Conservation (phyloP, 2,113 vertebrate genomes). For the Cygnus buccinator region DNA sequence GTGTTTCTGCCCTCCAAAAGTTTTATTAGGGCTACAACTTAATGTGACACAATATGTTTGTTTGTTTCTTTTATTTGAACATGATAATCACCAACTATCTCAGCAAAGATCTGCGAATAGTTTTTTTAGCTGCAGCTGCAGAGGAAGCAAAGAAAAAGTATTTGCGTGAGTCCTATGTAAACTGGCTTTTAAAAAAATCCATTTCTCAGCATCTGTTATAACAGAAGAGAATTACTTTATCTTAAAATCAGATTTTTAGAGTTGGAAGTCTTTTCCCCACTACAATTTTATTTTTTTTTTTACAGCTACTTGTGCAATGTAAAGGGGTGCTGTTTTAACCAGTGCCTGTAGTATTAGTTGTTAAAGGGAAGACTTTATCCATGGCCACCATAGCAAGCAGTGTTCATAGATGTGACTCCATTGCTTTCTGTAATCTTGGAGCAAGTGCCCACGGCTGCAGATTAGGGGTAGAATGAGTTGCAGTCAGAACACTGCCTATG, state of each 20-base stretch:
- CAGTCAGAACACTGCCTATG: not conserved
- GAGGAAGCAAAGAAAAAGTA: conserved; percentile 49
- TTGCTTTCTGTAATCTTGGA: not conserved
- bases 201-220: conserved; percentile 43
- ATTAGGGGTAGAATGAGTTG: not conserved
- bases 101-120: conserved; percentile 59
- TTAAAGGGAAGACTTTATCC: not conserved
- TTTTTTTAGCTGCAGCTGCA: conserved; percentile 61
- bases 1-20: not conserved
- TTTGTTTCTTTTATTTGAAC: conserved; percentile 48
- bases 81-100: conserved; percentile 41
- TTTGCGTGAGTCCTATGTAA: conserved; percentile 40
- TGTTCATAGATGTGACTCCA: not conserved
- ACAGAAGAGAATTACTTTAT: conserved; percentile 25
- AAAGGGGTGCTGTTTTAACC: not conserved
- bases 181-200: not conserved
- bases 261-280: not conserved
- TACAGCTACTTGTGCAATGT: not conserved
- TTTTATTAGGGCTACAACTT: conserved; percentile 30
- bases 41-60: conserved; percentile 8
- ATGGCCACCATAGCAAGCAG: not conserved
- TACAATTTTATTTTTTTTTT: not conserved
- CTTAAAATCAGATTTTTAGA: conserved; percentile 21
- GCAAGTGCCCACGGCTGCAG: not conserved
- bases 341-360: not conserved